A percentile compares a stretch with the other conserved stretches of the same genome.
Evolutionary conservation across 2,888 invertebrate genomes (phyloP).

Genomic region (Brassicogethes aeneus): DNA sequence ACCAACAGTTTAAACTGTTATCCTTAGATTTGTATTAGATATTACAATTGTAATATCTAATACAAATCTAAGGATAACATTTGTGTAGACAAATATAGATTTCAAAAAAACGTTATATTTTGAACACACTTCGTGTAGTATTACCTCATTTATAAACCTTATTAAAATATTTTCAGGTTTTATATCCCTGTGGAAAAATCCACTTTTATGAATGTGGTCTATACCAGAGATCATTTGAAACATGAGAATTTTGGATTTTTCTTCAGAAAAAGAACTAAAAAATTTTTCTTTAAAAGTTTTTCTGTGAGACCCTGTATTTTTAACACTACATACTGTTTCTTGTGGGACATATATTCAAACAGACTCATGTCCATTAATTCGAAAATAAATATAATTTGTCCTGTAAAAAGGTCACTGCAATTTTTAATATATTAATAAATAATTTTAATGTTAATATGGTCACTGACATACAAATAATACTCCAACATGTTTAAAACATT

Average conservation of each 20-base stretch:
- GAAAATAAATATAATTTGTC: constrained; percentile 52
- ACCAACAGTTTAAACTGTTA: too few relatives aligned
- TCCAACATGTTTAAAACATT: constrained; percentile 56
- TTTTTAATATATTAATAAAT: constrained; percentile 8
- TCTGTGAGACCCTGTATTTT: background rate
- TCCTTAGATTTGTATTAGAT: too few relatives aligned
- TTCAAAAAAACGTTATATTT: too few relatives aligned
- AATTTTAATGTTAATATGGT: constrained; percentile 13
- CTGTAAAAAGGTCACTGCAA: constrained; percentile 48
- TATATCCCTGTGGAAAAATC: constrained; percentile 58
- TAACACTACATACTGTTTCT: constrained; percentile 35
- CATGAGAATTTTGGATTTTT: constrained; percentile 47
- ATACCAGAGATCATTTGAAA: constrained; percentile 54
- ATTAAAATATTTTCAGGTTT: constrained; percentile 64
- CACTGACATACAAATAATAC: constrained; percentile 49
- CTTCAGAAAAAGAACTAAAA: constrained; percentile 44
- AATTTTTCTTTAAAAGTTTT: background rate
- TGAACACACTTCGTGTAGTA: too few relatives aligned
- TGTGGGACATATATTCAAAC: constrained; percentile 52
- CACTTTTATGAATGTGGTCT: constrained; percentile 53
- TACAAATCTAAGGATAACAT: too few relatives aligned
- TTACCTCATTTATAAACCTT: constrained; percentile 35
- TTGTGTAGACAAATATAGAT: too few relatives aligned
- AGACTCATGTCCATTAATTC: constrained; percentile 64
- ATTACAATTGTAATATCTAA: too few relatives aligned